A percentile compares a stretch with the other conserved stretches of the same genome.
phyloP scores from a whole-genome alignment of 2,797 vertebrate species.

The Brachymystax lenok region DNA sequence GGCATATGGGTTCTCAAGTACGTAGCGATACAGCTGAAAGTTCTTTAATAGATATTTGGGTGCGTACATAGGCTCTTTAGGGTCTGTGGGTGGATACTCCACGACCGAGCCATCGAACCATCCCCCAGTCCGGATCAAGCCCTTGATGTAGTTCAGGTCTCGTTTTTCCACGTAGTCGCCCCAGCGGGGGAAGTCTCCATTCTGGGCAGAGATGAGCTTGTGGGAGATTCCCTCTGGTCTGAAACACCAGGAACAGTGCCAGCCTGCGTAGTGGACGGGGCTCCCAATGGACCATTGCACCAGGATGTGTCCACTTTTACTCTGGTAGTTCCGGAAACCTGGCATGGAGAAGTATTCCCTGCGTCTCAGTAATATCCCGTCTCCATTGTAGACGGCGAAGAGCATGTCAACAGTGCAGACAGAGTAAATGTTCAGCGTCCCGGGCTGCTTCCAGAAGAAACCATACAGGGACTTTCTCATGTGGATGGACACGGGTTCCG shows the following conservation, averaged over 20 bases:
- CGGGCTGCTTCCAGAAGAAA: slow-evolving; percentile 99
- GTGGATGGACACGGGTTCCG: slow-evolving; percentile 95
- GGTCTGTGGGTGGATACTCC: slow-evolving; percentile 91
- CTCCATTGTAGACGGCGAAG: slow-evolving; percentile 84
- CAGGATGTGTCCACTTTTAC: slow-evolving; percentile 93
- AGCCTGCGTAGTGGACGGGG: slow-evolving; percentile 95
- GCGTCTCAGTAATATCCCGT: slow-evolving; percentile 91
- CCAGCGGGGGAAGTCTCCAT: slow-evolving; percentile 97
- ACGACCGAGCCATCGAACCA: slow-evolving; percentile 96
- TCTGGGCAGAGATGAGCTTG: slow-evolving; percentile 95
- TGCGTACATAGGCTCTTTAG: slow-evolving; percentile 97
- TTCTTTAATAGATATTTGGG: slow-evolving; percentile 91
- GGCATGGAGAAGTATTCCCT: slow-evolving; percentile 97
- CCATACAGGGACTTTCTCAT: slow-evolving; percentile 98
- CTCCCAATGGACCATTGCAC: slow-evolving; percentile 97
- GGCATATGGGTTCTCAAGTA: slow-evolving; percentile 92
- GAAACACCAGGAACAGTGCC: slow-evolving; percentile 99
- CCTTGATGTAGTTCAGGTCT: slow-evolving; percentile 92
- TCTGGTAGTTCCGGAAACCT: slow-evolving; percentile 93
- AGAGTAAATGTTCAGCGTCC: slow-evolving; percentile 93
- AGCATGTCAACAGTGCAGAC: slow-evolving; percentile 95
- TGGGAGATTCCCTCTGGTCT: slow-evolving; percentile 92
- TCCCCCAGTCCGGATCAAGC: slow-evolving; percentile 93
- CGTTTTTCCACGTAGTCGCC: slow-evolving; percentile 97
- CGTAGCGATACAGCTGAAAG: slow-evolving; percentile 83